Percentiles rank a stretch among this genome's conserved stretches.
These are phyloP conservation scores for Drosophila suzukii DNA, from an alignment of 1,140 invertebrate species.

Conservation along the genomic window DNA sequence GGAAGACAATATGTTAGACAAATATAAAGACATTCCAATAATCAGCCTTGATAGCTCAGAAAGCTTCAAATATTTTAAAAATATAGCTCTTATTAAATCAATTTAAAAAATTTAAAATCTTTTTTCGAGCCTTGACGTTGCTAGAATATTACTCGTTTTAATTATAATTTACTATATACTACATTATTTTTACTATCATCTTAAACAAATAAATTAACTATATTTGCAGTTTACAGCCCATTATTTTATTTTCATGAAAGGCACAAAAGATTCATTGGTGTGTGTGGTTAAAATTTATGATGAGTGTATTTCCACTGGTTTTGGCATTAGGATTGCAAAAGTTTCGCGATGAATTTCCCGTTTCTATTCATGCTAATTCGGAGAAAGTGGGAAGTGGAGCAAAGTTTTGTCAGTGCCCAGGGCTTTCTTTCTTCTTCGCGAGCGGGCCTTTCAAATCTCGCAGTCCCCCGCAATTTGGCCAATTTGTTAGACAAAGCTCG, in stretches of 20 bases:
- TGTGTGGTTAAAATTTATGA: not conserved
- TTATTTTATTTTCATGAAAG: not conserved
- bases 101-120: too few relatives aligned
- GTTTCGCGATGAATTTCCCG: constrained; percentile 8
- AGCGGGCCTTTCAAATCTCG: not conserved
- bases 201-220: too few relatives aligned
- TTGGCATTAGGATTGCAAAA: constrained; percentile 6
- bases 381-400: constrained; percentile 7
- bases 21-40: too few relatives aligned
- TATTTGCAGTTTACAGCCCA: not conserved
- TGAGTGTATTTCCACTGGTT: not conserved
- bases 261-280: not conserved
- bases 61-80: too few relatives aligned
- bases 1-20: too few relatives aligned
- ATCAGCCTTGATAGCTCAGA: too few relatives aligned
- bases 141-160: too few relatives aligned
- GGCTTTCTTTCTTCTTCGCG: constrained; percentile 2
- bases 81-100: too few relatives aligned
- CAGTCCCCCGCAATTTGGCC: constrained; percentile 31
- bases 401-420: constrained; percentile 9
- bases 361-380: constrained; percentile 16
- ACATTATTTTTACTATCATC: too few relatives aligned
- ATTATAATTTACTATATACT: too few relatives aligned
- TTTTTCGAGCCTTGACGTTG: too few relatives aligned
- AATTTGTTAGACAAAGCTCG: constrained; percentile 46